Evolutionary conservation across 92 coral and sea anemone genomes (phyloP).

Genomic region (Metridium senile): DNA sequence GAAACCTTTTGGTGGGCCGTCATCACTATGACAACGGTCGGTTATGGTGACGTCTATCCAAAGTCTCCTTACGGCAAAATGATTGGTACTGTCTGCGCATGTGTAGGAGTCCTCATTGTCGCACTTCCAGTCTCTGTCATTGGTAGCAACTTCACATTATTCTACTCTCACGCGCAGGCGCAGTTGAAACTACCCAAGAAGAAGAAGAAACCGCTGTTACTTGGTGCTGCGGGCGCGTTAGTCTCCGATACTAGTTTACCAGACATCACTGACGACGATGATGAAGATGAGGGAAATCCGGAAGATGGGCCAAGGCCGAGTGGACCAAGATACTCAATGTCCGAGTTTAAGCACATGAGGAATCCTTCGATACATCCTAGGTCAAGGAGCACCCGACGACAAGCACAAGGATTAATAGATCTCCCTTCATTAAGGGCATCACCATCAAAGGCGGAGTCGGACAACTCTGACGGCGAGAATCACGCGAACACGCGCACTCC

Average conservation of each 20-base stretch:
- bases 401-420: conserved; percentile 38
- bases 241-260: conserved; percentile 84
- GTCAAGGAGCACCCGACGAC: conserved; percentile 31
- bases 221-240: conserved; percentile 97
- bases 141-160: conserved; percentile 96
- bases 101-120: conserved; percentile 95
- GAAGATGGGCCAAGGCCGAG: conserved; percentile 29
- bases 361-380: conserved; percentile 89
- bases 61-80: conserved; percentile 71
- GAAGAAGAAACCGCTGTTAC: conserved; percentile 82
- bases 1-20: conserved; percentile 99
- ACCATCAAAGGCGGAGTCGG: conserved; percentile 40
- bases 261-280: conserved; percentile 23
- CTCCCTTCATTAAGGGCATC: conserved; percentile 33
- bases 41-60: conserved; percentile 97
- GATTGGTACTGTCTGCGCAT: conserved; percentile 96
- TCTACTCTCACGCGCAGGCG: conserved; percentile 99
- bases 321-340: conserved; percentile 40
- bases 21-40: conserved; percentile 99
- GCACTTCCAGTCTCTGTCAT: conserved; percentile 99
- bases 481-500: conserved; percentile 31
- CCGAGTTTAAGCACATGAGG: conserved; percentile 69
- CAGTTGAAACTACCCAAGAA: conserved; percentile 94
- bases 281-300: conserved; percentile 54
- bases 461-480: conserved; percentile 39